Conservation (phyloP, 1,140 invertebrate species). For the Apocrypta bakeri region DNA sequence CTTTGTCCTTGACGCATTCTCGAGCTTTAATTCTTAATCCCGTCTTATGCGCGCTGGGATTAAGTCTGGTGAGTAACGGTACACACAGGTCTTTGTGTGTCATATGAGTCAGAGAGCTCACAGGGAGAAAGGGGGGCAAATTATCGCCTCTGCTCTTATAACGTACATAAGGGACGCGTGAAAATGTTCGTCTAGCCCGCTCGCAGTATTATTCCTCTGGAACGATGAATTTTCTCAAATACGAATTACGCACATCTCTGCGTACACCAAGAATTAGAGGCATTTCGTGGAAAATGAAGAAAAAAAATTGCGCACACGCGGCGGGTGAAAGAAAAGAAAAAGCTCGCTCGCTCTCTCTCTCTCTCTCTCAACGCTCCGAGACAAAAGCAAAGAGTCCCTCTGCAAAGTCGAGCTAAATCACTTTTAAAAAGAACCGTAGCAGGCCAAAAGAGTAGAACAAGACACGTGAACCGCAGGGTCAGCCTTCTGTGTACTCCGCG, state of each 20-base stretch:
- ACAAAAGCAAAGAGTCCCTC: neutral
- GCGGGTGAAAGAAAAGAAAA: neutral
- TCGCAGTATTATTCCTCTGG: too few relatives aligned
- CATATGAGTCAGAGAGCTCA: neutral
- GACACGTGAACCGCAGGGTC: constrained; percentile 17
- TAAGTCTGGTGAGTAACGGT: neutral
- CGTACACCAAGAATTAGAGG: too few relatives aligned
- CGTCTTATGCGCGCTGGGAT: constrained; percentile 15
- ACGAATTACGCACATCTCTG: too few relatives aligned
- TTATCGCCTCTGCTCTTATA: neutral
- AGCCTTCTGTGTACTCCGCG: constrained; percentile 11
- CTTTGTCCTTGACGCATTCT: constrained; percentile 37
- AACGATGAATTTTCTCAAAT: too few relatives aligned
- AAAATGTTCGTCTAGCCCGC: neutral
- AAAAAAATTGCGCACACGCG: neutral
- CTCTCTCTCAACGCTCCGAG: neutral
- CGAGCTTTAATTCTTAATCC: constrained; percentile 41
- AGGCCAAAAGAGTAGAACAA: constrained; percentile 10
- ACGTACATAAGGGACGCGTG: neutral
- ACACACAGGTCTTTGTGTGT: neutral
- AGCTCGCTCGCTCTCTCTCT: too few relatives aligned
- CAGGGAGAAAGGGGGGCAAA: too few relatives aligned
- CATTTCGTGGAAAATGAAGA: too few relatives aligned
- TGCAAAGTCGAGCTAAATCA: constrained; percentile 35
- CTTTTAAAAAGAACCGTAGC: constrained; percentile 35